These are phyloP conservation scores for Phylloscopus trochilus DNA, from an alignment of 2,113 vertebrate genomes.

Conservation along the genomic window DNA sequence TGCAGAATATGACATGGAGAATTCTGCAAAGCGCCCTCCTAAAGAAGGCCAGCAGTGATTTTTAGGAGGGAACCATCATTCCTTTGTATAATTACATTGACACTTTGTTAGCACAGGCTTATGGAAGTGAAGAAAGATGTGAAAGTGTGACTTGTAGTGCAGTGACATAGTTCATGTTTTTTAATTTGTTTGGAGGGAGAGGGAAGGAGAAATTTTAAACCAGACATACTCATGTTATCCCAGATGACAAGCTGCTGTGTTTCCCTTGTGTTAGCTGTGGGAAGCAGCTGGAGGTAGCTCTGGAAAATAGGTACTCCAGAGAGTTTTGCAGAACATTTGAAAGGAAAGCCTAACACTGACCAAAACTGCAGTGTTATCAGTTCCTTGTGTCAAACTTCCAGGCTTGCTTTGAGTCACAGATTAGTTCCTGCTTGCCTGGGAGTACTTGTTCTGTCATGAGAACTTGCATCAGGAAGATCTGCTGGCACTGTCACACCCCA, in stretches of 20 bases:
- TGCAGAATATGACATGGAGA: background rate
- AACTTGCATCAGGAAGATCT: background rate
- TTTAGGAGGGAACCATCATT: background rate
- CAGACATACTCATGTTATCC: background rate
- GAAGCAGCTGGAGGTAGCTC: background rate
- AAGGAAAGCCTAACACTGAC: background rate
- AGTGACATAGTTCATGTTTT: background rate
- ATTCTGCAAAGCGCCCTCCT: background rate
- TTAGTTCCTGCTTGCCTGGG: conserved; percentile 8
- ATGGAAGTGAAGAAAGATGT: background rate
- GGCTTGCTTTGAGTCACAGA: background rate
- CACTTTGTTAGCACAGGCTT: background rate
- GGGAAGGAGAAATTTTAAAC: background rate
- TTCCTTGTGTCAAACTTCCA: background rate
- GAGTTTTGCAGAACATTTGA: background rate
- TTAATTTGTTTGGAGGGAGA: background rate
- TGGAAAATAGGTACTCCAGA: background rate
- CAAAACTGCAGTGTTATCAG: background rate
- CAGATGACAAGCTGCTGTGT: background rate
- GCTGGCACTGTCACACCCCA: background rate
- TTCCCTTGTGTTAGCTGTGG: background rate
- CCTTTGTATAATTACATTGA: background rate
- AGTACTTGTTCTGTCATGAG: background rate
- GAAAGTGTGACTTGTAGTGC: background rate
- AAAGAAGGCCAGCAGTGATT: background rate